phyloP scores from a whole-genome alignment of 2,888 invertebrate species.

The Chrysolina oricalcia region DNA sequence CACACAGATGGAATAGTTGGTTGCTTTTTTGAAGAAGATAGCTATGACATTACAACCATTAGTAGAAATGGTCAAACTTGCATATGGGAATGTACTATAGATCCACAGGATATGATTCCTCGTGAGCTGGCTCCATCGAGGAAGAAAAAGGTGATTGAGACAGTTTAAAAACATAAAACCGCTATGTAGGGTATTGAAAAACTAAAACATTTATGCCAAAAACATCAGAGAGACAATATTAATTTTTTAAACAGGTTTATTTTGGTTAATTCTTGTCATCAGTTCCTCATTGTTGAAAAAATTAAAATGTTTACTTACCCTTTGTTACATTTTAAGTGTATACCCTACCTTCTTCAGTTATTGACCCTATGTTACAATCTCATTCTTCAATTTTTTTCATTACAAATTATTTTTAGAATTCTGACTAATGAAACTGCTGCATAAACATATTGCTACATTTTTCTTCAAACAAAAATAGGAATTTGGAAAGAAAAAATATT shows the following conservation, averaged over 20 bases:
- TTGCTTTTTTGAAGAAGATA: constrained; percentile 90
- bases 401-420: no score
- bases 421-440: no score
- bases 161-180: not conserved
- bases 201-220: not conserved
- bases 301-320: no score
- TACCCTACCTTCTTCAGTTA: no score
- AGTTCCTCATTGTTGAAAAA: not conserved
- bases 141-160: constrained; percentile 70
- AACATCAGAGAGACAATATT: no score
- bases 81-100: constrained; percentile 89
- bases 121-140: constrained; percentile 71
- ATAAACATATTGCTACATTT: no score
- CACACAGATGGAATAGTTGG: constrained; percentile 90
- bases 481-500: no score
- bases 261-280: not conserved
- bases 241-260: no score
- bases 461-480: no score
- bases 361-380: no score
- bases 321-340: no score
- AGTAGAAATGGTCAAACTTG: constrained; percentile 89
- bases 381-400: no score
- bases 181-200: not conserved
- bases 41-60: constrained; percentile 88
- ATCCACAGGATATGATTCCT: constrained; percentile 79